Conservation (phyloP, 1,140 invertebrate genomes). For the Drosophila persimilis region DNA sequence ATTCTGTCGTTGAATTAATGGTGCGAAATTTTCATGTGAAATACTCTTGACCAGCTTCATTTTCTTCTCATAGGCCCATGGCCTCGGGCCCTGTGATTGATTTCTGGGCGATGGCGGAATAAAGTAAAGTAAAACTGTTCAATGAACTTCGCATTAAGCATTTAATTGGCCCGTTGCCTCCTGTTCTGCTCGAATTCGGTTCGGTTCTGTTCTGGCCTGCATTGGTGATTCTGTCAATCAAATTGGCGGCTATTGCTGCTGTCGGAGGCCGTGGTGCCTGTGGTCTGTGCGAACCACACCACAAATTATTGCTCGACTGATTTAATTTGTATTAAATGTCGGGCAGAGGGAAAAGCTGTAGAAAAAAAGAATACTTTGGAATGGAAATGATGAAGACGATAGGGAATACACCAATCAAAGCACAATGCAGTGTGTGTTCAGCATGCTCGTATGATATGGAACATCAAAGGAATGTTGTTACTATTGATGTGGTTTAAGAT, state of each 20-base stretch:
- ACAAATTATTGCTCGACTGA: slow-evolving; percentile 58
- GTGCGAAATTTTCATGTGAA: slow-evolving; percentile 77
- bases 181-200: slow-evolving; percentile 3
- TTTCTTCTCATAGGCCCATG: slow-evolving; percentile 10
- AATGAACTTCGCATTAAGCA: slow-evolving; percentile 74
- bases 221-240: slow-evolving; percentile 70
- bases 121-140: slow-evolving; percentile 63
- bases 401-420: too few relatives aligned
- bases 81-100: slow-evolving; percentile 51
- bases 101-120: slow-evolving; percentile 43
- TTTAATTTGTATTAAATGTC: slow-evolving; percentile 55
- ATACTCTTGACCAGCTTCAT: slow-evolving; percentile 30
- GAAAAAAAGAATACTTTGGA: slow-evolving; percentile 16
- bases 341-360: slow-evolving; percentile 1
- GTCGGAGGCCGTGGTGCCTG: slow-evolving; percentile 11
- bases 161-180: slow-evolving; percentile 54
- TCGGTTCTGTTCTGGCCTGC: slow-evolving; percentile 22
- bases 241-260: slow-evolving; percentile 46
- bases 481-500: too few relatives aligned
- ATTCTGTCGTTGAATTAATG: slow-evolving; percentile 75
- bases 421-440: too few relatives aligned
- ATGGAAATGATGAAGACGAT: slow-evolving; percentile 12
- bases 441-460: too few relatives aligned
- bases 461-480: too few relatives aligned
- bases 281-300: slow-evolving; percentile 25